Conservation (phyloP, 1,140 invertebrate genomes). For the Pogonognathellus flavescens region DNA sequence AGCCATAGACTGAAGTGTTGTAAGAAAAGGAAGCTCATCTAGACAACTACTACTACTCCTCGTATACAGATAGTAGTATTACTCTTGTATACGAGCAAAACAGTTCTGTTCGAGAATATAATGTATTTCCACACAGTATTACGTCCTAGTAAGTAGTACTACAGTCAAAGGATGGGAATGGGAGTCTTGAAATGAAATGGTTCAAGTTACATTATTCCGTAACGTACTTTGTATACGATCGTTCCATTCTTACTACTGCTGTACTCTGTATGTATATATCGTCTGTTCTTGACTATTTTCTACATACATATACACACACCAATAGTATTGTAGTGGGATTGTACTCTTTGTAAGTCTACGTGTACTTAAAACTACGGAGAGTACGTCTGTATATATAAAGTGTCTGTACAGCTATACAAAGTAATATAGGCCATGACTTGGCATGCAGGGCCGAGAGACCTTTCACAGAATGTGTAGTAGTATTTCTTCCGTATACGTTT, state of each 20-base stretch:
- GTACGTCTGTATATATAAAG: not conserved
- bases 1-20: constrained; percentile 14
- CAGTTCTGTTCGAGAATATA: too few species aligned
- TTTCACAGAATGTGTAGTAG: constrained; percentile 18
- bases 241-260: not conserved
- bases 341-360: not conserved
- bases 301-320: not conserved
- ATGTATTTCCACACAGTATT: too few species aligned
- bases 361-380: not conserved
- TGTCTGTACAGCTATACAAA: not conserved
- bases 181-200: constrained; percentile 36
- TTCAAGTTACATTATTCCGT: constrained; percentile 14
- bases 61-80: too few species aligned
- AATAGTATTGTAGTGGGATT: not conserved
- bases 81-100: too few species aligned
- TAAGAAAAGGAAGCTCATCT: not conserved
- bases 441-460: not conserved
- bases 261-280: too few species aligned
- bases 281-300: too few species aligned
- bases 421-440: not conserved
- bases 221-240: constrained; percentile 1
- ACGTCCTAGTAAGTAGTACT: not conserved
- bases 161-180: constrained; percentile 39
- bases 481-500: not conserved
- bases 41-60: too few species aligned